These are phyloP conservation scores for Isichthys henryi DNA, from an alignment of 2,113 vertebrate species.

Conservation along the genomic window DNA sequence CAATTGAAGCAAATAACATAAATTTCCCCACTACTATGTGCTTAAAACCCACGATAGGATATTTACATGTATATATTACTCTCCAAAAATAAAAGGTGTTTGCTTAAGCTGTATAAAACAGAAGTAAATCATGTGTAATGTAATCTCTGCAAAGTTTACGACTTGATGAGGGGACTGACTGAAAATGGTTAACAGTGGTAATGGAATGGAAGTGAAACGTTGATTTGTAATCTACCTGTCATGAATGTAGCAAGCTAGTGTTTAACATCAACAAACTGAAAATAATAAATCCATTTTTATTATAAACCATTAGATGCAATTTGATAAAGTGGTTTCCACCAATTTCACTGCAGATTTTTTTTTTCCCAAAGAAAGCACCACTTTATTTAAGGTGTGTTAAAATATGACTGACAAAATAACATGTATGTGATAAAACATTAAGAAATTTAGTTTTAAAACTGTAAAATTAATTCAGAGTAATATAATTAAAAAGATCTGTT, in stretches of 20 bases:
- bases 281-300: constrained; percentile 12
- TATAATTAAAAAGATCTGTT: background rate
- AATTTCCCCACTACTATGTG: background rate
- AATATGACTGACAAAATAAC: background rate
- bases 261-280: constrained; percentile 10
- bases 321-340: constrained; percentile 3
- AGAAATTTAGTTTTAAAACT: background rate
- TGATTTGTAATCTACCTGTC: background rate
- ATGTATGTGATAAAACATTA: background rate
- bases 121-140: background rate
- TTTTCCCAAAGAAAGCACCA: background rate
- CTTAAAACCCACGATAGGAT: background rate
- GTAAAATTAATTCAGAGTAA: background rate
- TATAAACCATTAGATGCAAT: constrained; percentile 15
- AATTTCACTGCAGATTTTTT: constrained; percentile 10
- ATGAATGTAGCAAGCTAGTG: background rate
- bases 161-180: background rate
- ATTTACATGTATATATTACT: background rate
- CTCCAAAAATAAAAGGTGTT: background rate
- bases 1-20: background rate
- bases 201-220: constrained; percentile 10
- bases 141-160: background rate
- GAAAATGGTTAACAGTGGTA: constrained; percentile 4
- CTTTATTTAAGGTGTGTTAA: background rate
- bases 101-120: background rate